Evolutionary conservation across 2,113 vertebrate species (phyloP), one percentile per base, ranked within the genome.

Genomic region (Isichthys henryi): DNA sequence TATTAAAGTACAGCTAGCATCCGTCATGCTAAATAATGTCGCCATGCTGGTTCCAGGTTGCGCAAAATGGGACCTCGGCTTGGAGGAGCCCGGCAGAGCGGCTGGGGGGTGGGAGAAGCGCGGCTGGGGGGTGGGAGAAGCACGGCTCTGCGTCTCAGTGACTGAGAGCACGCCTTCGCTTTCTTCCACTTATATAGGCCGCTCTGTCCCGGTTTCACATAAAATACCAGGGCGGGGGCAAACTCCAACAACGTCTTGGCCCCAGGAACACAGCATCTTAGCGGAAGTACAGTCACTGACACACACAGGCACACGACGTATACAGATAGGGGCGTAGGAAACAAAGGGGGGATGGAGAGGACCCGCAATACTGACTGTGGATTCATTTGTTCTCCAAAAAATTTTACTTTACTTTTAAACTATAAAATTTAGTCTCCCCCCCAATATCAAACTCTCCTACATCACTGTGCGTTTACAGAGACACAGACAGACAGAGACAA

Each of bases 281-380:
- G 56, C 43, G 1, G 74, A 35, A 80, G 23, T n/a, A 58, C 21
- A 62, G 87, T 5, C 86, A 87, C 83, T 9, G 31, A 86, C 48
- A 80, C 88, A 58, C 86, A 90, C 89, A 87, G 90, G 92, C 87
- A 85, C 88, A 87, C 1, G 88, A 48, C 49, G 92, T 91, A 91
- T 89, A 91, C 48, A 91, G n/a, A 31, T 10, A 31, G 62, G 56
- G 21, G 21, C 2, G 23, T 23, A 62, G 56, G 21, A 62, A 62
- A 21, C 56, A n/a, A n/a, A n/a, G 56, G 53, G 7, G 56, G 56
- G 56, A 9, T 21, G 56, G 7, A 7, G 56, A 58, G 56, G 56
- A 62, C 7, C 56, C 15, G 23, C 21, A 62, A n/a, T 62, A 23
- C 56, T 62, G 6, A n/a, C 8, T 62, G 0, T 62, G 23, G 56